These are phyloP conservation scores for Atractosteus spatula DNA, from an alignment of 2,113 vertebrate genomes.

Conservation along the genomic window DNA sequence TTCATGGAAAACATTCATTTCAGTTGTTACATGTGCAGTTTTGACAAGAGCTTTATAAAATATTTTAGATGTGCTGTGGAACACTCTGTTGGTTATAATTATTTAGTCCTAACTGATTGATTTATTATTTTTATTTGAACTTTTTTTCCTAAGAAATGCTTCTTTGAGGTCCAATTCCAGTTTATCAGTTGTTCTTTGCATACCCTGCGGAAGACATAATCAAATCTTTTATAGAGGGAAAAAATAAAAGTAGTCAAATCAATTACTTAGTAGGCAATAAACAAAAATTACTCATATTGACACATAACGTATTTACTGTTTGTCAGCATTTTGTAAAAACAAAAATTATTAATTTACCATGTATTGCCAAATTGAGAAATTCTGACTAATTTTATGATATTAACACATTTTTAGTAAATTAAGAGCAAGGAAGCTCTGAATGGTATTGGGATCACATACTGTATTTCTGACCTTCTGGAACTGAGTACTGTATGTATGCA, in stretches of 20 bases:
- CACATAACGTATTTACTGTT: slow-evolving; percentile 37
- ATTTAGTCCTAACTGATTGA: neutral
- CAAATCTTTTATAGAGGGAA: slow-evolving; percentile 29
- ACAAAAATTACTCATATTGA: slow-evolving; percentile 28
- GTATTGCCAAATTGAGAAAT: no score
- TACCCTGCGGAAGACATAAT: slow-evolving; percentile 23
- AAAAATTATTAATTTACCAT: no score
- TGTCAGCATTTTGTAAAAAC: slow-evolving; percentile 45
- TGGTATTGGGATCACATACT: no score
- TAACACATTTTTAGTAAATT: slow-evolving; percentile 61
- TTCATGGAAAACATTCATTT: no score
- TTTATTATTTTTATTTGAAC: neutral
- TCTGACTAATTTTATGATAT: slow-evolving; percentile 39
- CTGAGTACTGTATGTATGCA: no score
- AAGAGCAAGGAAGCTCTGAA: slow-evolving; percentile 42
- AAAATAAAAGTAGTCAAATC: slow-evolving; percentile 40
- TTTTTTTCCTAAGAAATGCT: neutral
- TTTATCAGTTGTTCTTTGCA: neutral
- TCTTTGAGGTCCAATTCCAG: neutral
- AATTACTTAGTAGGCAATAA: slow-evolving; percentile 41
- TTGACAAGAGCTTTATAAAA: neutral
- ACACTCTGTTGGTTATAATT: neutral
- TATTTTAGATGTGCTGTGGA: neutral
- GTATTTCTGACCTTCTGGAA: no score
- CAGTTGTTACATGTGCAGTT: no score